Base-by-base conservation (phyloP, 2,888 invertebrate species). In the Pollenia amentaria region DNA sequence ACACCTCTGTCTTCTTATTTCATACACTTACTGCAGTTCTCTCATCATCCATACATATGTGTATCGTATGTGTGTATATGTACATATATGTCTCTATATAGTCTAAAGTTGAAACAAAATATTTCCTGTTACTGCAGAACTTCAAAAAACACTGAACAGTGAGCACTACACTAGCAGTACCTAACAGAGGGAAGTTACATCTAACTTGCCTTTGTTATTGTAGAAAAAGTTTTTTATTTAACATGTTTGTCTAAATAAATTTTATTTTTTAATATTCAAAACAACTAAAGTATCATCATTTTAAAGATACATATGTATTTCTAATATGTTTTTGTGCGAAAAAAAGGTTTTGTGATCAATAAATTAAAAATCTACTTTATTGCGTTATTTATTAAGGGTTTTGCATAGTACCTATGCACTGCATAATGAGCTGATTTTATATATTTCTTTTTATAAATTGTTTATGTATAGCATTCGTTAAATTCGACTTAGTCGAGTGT, bases 121-220 rank as follows among this genome's bases (percentile, higher is more conserved):
- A 60, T 46, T 10, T 46, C 29, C 60, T 60, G 42, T 48, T 73
- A 73, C 57, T 46, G 29, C 73, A 60, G 1, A 44, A 55, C 40
- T 29, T 29, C 29, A 29, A 29, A 29, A 29, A 29, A 29, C 4
- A 29, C 29, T 29, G 29, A 29, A 29, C 6, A 29, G 0, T 29
- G 6, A 3, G 29, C 44, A 65, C 44, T 18, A 65, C 21, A 65
- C 12, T 21, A 21, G 21, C 21, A 6, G 4, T 29, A 6, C 4
- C 29, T 6, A 6, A 29, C 29, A 29, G 29, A 29, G 29, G 29
- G 0, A 29, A 29, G 29, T 6, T 6, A 29, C 29, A 29, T 29
- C 29, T 6, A 6, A 29, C 6, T 29, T 29, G 29, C 29, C 29
- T 6, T 29, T 6, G 29, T 29, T 6, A 29, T 29, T 29, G 29